Evolutionary conservation across 1,140 invertebrate genomes (phyloP), one percentile per base, ranked within the genome.

Genomic region (Phymorhynchus buccinoides): DNA sequence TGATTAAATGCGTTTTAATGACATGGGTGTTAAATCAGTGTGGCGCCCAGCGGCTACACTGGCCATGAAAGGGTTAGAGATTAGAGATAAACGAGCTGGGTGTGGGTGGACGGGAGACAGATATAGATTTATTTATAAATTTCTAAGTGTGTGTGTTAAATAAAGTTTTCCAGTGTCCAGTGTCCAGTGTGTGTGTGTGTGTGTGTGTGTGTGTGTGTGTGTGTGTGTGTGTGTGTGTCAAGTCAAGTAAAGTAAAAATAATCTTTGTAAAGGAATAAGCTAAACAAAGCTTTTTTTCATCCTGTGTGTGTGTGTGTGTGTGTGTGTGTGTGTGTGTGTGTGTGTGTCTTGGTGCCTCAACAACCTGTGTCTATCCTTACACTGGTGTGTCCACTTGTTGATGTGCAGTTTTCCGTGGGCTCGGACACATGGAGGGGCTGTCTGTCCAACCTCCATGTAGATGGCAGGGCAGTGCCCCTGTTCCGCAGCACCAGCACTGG

Each of bases 381-480:
- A 35, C 39, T 30, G 35, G 27, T 79, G 77, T 52, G 41, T 79
- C 42, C 32, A 37, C 32, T 12, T 52, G 41, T 79, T 42, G 12
- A 7, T 52, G 42, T 52, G 27, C 30, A 83, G 81, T 83, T 83
- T 71, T 83, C 81, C n/a, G 41, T 83, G 41, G 62, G 62, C 1
- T 71, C 62, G 1, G 32, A 77, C 42, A 73, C 62, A 30, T 85
- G 84, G 84, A 71, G 66, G 30, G 84, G 84, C 42, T 85, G 84
- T 66, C 42, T 85, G 37, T 80, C 62, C 14, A 80, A 80, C 37
- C 42, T 85, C n/a, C 68, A 66, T n/a, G 71, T 85, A 16, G 81
- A 85, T 37, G 68, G 84, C 22, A 80, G 66, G 48, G 79, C 68
- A 0, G 30, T 85, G 66, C 39, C 79, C 7, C 80, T 85, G 3